A percentile compares a stretch with the other conserved stretches of the same genome.
Evolutionary conservation across 1,140 invertebrate genomes (phyloP).

Genomic region (Venturia canescens): DNA sequence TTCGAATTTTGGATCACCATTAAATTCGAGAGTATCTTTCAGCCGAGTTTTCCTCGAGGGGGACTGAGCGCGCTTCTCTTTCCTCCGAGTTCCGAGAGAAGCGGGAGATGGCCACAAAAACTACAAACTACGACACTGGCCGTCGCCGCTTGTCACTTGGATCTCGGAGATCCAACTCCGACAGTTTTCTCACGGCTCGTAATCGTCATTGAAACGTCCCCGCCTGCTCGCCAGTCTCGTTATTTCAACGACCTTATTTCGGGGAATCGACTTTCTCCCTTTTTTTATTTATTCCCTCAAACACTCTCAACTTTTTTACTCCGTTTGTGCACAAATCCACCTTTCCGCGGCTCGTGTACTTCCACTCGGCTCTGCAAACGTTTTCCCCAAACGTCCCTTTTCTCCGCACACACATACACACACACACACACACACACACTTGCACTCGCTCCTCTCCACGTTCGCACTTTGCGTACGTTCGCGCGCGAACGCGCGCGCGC

Average conservation of each 20-base stretch:
- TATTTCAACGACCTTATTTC: background rate
- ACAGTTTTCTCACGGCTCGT: constrained; percentile 16
- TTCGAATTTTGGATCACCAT: too few relatives aligned
- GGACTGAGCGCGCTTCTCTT: background rate
- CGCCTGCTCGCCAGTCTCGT: background rate
- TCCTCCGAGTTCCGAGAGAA: background rate
- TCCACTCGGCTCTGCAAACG: background rate
- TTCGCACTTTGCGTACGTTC: constrained; percentile 16
- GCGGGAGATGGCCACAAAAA: background rate
- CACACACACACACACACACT: background rate
- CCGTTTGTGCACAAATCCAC: too few relatives aligned
- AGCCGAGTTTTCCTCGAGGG: background rate
- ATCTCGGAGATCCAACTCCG: background rate
- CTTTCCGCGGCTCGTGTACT: background rate
- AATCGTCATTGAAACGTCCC: constrained; percentile 15
- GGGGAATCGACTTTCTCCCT: background rate
- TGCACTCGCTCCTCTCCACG: background rate
- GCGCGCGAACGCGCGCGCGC: constrained; percentile 34
- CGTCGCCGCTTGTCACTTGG: constrained; percentile 47
- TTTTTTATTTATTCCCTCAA: too few relatives aligned
- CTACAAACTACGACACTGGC: constrained; percentile 11
- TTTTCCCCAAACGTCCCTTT: background rate
- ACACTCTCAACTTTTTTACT: too few relatives aligned
- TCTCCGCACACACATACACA: background rate
- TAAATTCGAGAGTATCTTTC: too few relatives aligned